A percentile compares a stretch with the other conserved stretches of the same genome.
Conservation (phyloP, 2,888 invertebrate genomes). For the Lordiphosa fenestrarum region DNA sequence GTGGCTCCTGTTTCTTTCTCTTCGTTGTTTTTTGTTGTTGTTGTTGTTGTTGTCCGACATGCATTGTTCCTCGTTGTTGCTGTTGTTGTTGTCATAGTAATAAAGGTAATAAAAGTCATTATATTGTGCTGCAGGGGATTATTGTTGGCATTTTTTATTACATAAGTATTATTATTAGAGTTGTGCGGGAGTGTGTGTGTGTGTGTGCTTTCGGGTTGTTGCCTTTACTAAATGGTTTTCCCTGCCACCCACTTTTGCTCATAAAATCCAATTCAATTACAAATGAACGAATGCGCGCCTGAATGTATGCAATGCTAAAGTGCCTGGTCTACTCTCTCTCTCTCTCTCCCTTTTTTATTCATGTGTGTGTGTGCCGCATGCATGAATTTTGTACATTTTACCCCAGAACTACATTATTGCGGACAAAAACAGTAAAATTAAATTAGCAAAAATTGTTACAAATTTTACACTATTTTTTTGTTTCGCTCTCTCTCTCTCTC, state of each 20-base stretch:
- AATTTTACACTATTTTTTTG: conserved; percentile 25
- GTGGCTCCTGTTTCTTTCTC: conserved; percentile 21
- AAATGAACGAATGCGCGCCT: conserved; percentile 41
- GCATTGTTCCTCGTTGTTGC: conserved; percentile 39
- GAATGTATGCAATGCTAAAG: conserved; percentile 14
- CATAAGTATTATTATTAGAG: conserved; percentile 57
- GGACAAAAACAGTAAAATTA: conserved; percentile 55
- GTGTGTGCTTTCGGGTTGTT: conserved; percentile 21
- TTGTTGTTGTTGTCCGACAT: conserved; percentile 39
- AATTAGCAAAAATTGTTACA: conserved; percentile 64
- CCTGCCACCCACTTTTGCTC: conserved; percentile 19
- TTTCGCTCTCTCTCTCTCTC: conserved; percentile 2
- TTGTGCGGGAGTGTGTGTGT: conserved; percentile 14
- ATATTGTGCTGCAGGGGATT: conserved; percentile 71
- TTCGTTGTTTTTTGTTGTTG: conserved; percentile 5
- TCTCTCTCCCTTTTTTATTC: not conserved
- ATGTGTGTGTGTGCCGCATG: not conserved
- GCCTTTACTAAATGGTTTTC: conserved; percentile 24
- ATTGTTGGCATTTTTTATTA: conserved; percentile 56
- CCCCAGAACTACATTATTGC: conserved; percentile 11
- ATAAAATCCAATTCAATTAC: conserved; percentile 58
- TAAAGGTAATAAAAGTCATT: conserved; percentile 76
- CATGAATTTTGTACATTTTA: too few species aligned
- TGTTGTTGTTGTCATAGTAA: conserved; percentile 48
- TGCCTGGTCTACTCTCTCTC: not conserved